These are phyloP conservation scores for Acipenser ruthenus DNA, from an alignment of 2,797 vertebrate species.

Conservation along the genomic window DNA sequence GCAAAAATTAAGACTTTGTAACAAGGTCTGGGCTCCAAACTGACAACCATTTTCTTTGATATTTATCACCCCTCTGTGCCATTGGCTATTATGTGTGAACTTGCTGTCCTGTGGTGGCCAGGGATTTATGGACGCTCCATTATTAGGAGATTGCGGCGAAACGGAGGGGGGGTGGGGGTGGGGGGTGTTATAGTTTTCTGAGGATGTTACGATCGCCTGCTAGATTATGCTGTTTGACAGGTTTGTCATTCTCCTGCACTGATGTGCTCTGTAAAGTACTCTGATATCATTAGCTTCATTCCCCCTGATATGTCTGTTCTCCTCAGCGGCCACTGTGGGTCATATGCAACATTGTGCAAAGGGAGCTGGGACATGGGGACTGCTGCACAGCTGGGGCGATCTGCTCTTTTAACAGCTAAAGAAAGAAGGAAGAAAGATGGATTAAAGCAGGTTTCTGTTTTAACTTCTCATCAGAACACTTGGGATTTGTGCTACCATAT, in stretches of 20 bases:
- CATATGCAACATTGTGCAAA: conserved; percentile 73
- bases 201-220: conserved; percentile 79
- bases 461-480: too few species aligned
- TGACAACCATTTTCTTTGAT: conserved; percentile 85
- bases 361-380: conserved; percentile 44
- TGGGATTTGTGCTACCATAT: too few species aligned
- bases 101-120: conserved; percentile 70
- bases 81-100: conserved; percentile 63
- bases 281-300: conserved; percentile 97
- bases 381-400: conserved; percentile 15
- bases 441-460: too few species aligned
- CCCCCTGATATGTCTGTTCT: conserved; percentile 88
- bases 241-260: conserved; percentile 83
- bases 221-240: conserved; percentile 91
- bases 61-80: conserved; percentile 82
- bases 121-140: conserved; percentile 89
- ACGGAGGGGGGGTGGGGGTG: conserved; percentile 57
- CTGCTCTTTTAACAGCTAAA: too few species aligned
- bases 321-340: conserved; percentile 63
- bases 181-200: conserved; percentile 80
- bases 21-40: conserved; percentile 76
- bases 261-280: conserved; percentile 87
- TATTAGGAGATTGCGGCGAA: conserved; percentile 82
- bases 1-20: conserved; percentile 85
- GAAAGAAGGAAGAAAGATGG: too few species aligned